Conservation (phyloP, 2,888 invertebrate species). For the Osmoderma eremita region DNA sequence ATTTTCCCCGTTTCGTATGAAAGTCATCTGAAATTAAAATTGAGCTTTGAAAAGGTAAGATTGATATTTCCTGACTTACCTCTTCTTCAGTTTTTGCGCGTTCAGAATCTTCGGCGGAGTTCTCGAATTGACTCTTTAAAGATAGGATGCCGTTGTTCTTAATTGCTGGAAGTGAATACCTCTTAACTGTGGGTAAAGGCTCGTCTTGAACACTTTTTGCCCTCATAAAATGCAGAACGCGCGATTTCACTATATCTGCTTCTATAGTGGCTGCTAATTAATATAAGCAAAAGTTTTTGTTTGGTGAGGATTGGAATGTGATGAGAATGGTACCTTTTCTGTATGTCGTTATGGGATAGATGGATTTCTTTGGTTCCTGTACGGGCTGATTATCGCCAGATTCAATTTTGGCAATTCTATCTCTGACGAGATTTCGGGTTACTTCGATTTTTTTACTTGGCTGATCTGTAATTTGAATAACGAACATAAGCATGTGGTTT, state of each 20-base stretch:
- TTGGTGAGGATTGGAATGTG: too few species aligned
- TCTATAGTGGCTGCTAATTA: slow-evolving; percentile 1
- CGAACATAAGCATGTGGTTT: neutral
- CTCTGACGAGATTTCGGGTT: neutral
- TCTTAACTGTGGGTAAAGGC: neutral
- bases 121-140: slow-evolving; percentile 14
- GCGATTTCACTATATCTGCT: slow-evolving; percentile 13
- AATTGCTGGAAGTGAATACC: neutral
- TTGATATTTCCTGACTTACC: neutral
- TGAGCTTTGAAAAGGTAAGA: neutral
- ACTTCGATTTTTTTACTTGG: neutral
- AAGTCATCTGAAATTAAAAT: slow-evolving; percentile 30
- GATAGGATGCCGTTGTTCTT: neutral
- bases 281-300: neutral
- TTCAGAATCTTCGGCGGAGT: neutral
- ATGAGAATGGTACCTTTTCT: neutral
- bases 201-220: neutral
- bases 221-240: slow-evolving; percentile 11
- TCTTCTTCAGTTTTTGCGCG: neutral
- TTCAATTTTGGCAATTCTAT: slow-evolving; percentile 15
- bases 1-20: slow-evolving; percentile 6
- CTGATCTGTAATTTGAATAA: neutral
- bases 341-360: neutral
- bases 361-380: neutral
- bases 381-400: slow-evolving; percentile 1